Base-by-base conservation (phyloP, 2,797 vertebrate species). In the Erpetoichthys calabaricus region DNA sequence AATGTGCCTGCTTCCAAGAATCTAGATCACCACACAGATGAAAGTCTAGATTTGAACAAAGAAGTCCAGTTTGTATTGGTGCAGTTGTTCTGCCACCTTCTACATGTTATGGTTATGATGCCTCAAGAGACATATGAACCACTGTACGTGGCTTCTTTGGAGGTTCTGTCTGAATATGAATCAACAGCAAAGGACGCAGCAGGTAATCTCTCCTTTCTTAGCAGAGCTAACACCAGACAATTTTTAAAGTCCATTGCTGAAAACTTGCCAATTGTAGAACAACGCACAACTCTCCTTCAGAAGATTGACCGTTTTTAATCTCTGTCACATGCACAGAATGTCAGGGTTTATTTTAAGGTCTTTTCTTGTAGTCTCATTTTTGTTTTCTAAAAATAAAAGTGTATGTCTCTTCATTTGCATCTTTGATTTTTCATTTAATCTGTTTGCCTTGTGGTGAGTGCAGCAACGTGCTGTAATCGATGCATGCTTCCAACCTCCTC, bases 31-130 rank as follows among this genome's bases (percentile, higher is more conserved):
- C 25, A 25, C 25, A 1, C 10, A 0, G 64, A 71, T 44, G 75
- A 70, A 44, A 44, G 47, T 46, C 8, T 10, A 7, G 58, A 63
- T 55, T 55, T 60, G 7, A 47, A 55, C 2, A 87, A 90, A 69
- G 94, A 94, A 64, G 75, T 81, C 56, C 78, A 91, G 44, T 98
- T 98, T 57, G 74, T 92, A 5, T 86, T 95, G 62, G 83, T 87
- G 60, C 95, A 99, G 78, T 62, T 98, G 42, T 97, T 90, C 76
- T 98, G 95, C 59, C 96, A 99, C 3, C 74, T 90, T 53, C 80
- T 97, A 63, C 94, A 99, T n/a, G 73, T 94, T 9, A 89, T 88
- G 59, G 90, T 89, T 73, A 94, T 98, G 91, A 84, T 96, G 80
- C 91, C 84, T 0, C 78, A 71, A 0, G 70, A 67, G 2, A 82